Conservation (phyloP, 2,888 invertebrate genomes). For the Parochlus steinenii region DNA sequence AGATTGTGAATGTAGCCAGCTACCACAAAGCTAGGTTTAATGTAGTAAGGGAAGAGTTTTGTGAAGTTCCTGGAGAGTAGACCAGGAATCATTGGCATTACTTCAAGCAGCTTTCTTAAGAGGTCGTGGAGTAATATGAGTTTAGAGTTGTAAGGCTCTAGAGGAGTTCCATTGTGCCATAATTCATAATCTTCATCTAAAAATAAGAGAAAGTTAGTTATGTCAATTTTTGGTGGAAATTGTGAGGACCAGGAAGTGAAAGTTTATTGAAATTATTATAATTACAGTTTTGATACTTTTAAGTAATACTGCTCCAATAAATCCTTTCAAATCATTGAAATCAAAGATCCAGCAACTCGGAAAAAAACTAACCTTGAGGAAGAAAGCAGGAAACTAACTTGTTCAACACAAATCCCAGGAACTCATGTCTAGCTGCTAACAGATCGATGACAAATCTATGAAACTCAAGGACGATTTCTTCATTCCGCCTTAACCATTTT, state of each 20-base stretch:
- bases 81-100: slow-evolving; percentile 47
- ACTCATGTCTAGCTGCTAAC: slow-evolving; percentile 48
- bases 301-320: too few relatives aligned
- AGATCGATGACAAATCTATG: slow-evolving; percentile 48
- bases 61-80: slow-evolving; percentile 46
- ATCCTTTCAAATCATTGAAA: too few relatives aligned
- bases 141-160: slow-evolving; percentile 34
- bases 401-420: slow-evolving; percentile 41
- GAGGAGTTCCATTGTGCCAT: slow-evolving; percentile 43
- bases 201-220: slow-evolving; percentile 14
- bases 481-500: slow-evolving; percentile 37
- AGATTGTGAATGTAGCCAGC: slow-evolving; percentile 64
- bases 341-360: too few relatives aligned
- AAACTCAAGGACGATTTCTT: slow-evolving; percentile 37
- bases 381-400: slow-evolving; percentile 43
- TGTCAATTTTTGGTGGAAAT: slow-evolving; percentile 11
- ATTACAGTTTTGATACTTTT: too few relatives aligned
- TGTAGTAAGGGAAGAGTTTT: slow-evolving; percentile 60
- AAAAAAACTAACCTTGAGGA: slow-evolving; percentile 30
- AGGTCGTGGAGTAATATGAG: slow-evolving; percentile 47
- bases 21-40: slow-evolving; percentile 45
- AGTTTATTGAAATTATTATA: background rate
- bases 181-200: slow-evolving; percentile 32
- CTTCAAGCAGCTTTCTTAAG: slow-evolving; percentile 26
- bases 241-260: background rate